phyloP scores from a whole-genome alignment of 1,140 invertebrate genomes.

The Drosophila subpulchrella region DNA sequence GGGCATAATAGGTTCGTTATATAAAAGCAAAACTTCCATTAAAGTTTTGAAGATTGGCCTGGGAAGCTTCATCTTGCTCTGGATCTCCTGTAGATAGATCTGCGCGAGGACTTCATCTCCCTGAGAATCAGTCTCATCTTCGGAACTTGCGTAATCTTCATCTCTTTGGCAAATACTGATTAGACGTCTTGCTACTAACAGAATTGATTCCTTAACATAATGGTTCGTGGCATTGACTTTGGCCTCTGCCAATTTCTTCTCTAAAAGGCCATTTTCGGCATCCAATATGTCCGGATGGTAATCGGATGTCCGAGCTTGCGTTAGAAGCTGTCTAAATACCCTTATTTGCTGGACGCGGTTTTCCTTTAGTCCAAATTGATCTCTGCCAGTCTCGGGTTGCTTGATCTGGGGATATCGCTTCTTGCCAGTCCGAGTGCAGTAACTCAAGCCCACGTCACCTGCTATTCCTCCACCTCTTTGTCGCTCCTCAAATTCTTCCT shows the following conservation, averaged over 20 bases:
- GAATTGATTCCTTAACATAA: not conserved
- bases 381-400: too few species aligned
- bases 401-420: slow-evolving; percentile 4
- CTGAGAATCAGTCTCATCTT: not conserved
- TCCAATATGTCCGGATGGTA: not conserved
- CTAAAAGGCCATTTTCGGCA: not conserved
- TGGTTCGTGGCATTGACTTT: not conserved
- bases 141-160: not conserved
- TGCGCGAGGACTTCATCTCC: not conserved
- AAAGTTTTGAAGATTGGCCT: not conserved
- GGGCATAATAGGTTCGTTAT: not conserved
- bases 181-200: not conserved
- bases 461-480: not conserved
- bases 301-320: not conserved
- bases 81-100: not conserved
- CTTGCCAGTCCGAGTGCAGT: slow-evolving; percentile 4
- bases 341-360: not conserved
- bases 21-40: not conserved
- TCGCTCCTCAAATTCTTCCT: not conserved
- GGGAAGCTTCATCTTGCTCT: not conserved
- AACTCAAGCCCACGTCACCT: not conserved
- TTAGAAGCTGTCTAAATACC: not conserved
- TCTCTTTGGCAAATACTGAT: not conserved
- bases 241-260: not conserved
- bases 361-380: too few species aligned